phyloP scores from a whole-genome alignment of 1,140 invertebrate species.

The Bombyx mandarina region DNA sequence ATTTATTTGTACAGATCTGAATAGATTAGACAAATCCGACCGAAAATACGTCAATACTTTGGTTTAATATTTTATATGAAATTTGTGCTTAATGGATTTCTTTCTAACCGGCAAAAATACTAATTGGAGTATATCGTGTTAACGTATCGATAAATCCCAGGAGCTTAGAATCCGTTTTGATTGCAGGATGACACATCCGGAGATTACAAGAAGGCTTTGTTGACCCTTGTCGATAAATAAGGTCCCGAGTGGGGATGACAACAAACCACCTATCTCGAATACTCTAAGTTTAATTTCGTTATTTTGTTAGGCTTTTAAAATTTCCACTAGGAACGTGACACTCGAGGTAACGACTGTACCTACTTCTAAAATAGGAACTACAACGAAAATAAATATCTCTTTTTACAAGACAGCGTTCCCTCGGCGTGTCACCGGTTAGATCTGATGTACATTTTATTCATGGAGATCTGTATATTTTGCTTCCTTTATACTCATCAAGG shows the following conservation, averaged over 20 bases:
- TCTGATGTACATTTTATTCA: slow-evolving; percentile 42
- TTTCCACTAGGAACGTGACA: neutral
- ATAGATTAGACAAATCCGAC: slow-evolving; percentile 1
- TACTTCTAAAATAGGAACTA: neutral
- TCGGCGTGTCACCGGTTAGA: slow-evolving; percentile 18
- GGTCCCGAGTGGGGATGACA: slow-evolving; percentile 26
- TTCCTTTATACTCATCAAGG: slow-evolving; percentile 24
- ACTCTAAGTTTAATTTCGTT: slow-evolving; percentile 41
- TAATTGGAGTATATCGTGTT: slow-evolving; percentile 1
- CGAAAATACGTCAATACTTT: neutral
- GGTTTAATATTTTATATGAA: neutral
- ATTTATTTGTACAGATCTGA: slow-evolving; percentile 39
- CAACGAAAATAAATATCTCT: slow-evolving; percentile 3
- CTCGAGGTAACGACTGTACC: slow-evolving; percentile 1
- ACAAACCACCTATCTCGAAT: slow-evolving; percentile 35
- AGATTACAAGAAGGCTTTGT: slow-evolving; percentile 90
- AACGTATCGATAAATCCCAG: slow-evolving; percentile 11
- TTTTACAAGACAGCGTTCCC: neutral
- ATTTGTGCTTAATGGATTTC: too few species aligned
- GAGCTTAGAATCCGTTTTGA: slow-evolving; percentile 51
- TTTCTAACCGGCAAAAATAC: slow-evolving; percentile 1
- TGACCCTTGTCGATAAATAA: slow-evolving; percentile 82
- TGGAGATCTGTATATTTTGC: slow-evolving; percentile 66
- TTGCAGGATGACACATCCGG: slow-evolving; percentile 92
- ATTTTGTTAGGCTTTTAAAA: slow-evolving; percentile 53